Evolutionary conservation across 2,888 invertebrate genomes (phyloP), one percentile per base, ranked within the genome.

Genomic region (Polydrusus cervinus): DNA sequence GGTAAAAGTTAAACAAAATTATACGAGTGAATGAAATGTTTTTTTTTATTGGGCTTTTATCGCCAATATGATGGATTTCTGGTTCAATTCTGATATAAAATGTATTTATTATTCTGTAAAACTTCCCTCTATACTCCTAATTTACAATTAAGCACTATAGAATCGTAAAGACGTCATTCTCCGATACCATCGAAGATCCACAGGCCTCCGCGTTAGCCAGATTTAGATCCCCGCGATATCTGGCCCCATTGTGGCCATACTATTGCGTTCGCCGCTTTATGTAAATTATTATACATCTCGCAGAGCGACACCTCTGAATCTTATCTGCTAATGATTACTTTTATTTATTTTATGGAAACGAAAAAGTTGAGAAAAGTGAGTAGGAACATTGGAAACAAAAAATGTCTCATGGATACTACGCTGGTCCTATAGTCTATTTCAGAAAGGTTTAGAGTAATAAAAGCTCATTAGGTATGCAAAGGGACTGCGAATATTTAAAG

Each of bases 141-240:
- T 43, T 43, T 43, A 43, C 43, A 5, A 43, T 43, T 43, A 10
- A 34, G 8, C 13, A 51, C 51, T 51, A 13, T 51, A 65, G 47
- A 64, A 53, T 74, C 74, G 74, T 74, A 75, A 75, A 75, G 34
- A 65, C 61, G 38, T 60, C 74, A 65, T 3, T 47, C n/a, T 34
- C 16, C 43, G 74, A 75, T 75, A 75, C 30, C 49, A 75, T 75
- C 74, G 45, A 40, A 66, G 74, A 74, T 73, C 67, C 25, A 45
- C 67, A 25, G 53, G 40, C 69, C 74, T 47, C 70, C 74, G 61
- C 69, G 47, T 45, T 64, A 49, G 45, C 60, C 74, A 47, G 74
- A 70, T 75, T 70, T 75, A 75, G 74, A 75, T 75, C 74, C 66
- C 47, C 43, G 57, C 60, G 74, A 75, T 74, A 74, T 69, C 69